Base-by-base conservation (phyloP, 2,797 vertebrate genomes). In the Crocidura indochinensis region DNA sequence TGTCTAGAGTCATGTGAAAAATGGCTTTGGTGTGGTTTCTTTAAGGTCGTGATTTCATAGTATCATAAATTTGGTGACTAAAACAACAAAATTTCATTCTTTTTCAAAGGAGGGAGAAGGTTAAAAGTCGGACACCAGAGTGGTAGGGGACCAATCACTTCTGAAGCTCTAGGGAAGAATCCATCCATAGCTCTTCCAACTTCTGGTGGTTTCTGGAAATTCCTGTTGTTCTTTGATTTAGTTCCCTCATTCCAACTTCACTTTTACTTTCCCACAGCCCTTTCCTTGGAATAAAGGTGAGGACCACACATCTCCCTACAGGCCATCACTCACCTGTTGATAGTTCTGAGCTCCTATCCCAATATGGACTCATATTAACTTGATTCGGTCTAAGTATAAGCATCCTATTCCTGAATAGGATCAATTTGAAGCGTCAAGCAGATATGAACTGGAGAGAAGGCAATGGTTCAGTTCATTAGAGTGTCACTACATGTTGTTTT, bases 191-290 rank as follows among this genome's bases (percentile, higher is more conserved):
- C 44, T 46, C 29, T 65, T 65, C 20, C 68, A 12, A 29, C 17
- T 87, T 72, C 72, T 81, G 22, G 67, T 71, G 73, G 64, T 29
- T 88, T 20, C 68, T 15, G 44, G 77, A 88, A 86, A 24, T 72
- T 47, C 14, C 6, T 26, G 24, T 8, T 44, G 12, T 47, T 78
- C 51, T 24, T 56, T 84, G 24, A 9, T 26, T 10, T 20, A 44
- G n/a, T 29, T 76, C 11, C 20, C 6, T 56, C 31, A 62, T 19
- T 73, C 12, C 60, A 53, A 17, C 71, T 71, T 46, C 44, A 22
- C 22, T 65, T 71, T 44, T 29, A 22, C 22, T 15, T 83, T 76
- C 8, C 11, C 3, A 4, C 15, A 51, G 8, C 4, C 27, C 22
- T 47, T 75, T 17, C 53, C 73, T 12, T 49, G 49, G 56, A 38